Base-by-base conservation (phyloP, 2,113 vertebrate genomes). In the Dinomys branickii region DNA sequence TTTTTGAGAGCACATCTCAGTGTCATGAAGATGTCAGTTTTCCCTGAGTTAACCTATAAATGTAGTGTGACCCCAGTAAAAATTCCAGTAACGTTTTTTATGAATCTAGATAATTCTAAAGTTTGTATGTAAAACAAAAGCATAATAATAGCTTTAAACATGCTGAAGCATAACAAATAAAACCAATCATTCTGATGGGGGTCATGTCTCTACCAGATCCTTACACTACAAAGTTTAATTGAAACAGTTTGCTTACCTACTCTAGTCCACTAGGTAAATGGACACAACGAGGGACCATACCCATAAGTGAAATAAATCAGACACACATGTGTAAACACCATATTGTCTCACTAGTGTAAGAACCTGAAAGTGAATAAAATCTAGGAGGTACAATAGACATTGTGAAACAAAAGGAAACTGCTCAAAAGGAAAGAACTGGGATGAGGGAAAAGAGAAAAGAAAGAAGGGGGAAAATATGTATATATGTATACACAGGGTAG, bases 171-270 rank as follows among this genome's bases (percentile, higher is more conserved):
- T 71, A 63, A 44, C 22, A 75, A 44, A 75, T 44, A 71, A 50
- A 54, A 44, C 82, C 20, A 69, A 1, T n/a, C 63, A 86, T 33
- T 54, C 44, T 65, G 38, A 88, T 56, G 47, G 54, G 28, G 24
- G 7, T 7, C 59, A 47, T 33, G 52, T 20, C 26, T 35, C 26
- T 50, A 58, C 38, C 17, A 88, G 47, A 65, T 87, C 59, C 8
- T 65, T 38, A 88, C n/a, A 91, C 41, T 73, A 33, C 26, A 88
- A 88, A 78, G 9, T 61, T 19, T 91, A 59, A 50, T 33, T 41
- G 67, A 71, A 88, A 94, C 38, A 81, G n/a, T 44, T 58, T 88
- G 35, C n/a, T n/a, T n/a, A n/a, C n/a, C n/a, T n/a, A n/a, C n/a
- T n/a, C n/a, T n/a, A n/a, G n/a, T n/a, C n/a, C n/a, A n/a, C n/a